Evolutionary conservation across 2,797 vertebrate species (phyloP).

Genomic region (Sciaenops ocellatus): DNA sequence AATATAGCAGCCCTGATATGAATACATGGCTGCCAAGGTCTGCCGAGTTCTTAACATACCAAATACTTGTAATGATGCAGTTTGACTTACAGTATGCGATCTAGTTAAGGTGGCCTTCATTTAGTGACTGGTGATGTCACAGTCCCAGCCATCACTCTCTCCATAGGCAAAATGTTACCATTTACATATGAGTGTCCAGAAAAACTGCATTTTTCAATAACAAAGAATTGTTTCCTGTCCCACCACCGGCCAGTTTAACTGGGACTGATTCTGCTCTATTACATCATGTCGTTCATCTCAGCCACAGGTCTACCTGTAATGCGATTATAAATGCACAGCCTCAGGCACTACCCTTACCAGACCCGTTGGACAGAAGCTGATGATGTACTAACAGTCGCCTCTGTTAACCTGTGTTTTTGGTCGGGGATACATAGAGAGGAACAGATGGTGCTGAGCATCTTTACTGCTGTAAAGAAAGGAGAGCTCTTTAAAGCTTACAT

Average conservation of each 20-base stretch:
- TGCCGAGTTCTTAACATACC: not conserved
- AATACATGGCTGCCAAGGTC: not conserved
- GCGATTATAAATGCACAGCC: constrained; percentile 45
- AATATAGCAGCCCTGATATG: not conserved
- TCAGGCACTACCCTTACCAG: constrained; percentile 38
- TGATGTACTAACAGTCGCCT: constrained; percentile 1
- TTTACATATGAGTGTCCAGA: not conserved
- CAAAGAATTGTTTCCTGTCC: not conserved
- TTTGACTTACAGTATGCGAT: not conserved
- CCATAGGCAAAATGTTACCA: not conserved
- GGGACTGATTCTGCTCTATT: constrained; percentile 9
- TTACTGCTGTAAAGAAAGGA: not conserved
- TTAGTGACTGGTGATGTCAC: not conserved
- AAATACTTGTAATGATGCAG: not conserved
- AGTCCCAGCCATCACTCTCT: too few species aligned
- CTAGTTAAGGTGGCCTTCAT: not conserved
- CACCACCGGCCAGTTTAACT: not conserved
- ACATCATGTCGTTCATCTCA: constrained; percentile 8
- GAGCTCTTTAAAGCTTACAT: not conserved
- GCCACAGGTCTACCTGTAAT: constrained; percentile 38
- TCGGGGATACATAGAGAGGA: not conserved
- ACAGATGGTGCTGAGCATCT: not conserved
- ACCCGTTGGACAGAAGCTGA: constrained; percentile 23
- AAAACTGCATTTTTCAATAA: not conserved
- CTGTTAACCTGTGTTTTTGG: not conserved